phyloP scores from a whole-genome alignment of 2,888 invertebrate species.

The Mythimna lalbum region DNA sequence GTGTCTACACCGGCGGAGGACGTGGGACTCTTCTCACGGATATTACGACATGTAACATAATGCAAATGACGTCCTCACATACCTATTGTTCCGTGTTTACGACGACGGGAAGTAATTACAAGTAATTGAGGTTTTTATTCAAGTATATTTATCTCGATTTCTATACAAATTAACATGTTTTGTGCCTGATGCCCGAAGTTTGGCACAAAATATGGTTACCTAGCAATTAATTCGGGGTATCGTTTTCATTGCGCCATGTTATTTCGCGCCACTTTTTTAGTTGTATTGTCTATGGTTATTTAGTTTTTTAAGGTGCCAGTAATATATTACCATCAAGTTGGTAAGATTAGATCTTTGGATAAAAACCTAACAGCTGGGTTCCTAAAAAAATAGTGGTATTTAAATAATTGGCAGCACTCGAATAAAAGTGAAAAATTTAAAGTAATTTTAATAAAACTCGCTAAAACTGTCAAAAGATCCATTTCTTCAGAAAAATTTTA shows the following conservation, averaged over 20 bases:
- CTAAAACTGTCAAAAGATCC: neutral
- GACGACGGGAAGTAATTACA: constrained; percentile 61
- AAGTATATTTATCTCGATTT: constrained; percentile 54
- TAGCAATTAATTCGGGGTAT: constrained; percentile 37
- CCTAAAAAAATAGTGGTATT: neutral
- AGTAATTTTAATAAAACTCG: neutral
- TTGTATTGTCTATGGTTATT: constrained; percentile 9
- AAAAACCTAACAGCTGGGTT: neutral
- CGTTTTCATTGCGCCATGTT: constrained; percentile 13
- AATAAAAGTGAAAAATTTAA: neutral
- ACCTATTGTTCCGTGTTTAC: constrained; percentile 59
- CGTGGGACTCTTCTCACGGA: constrained; percentile 85
- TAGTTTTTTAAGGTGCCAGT: constrained; percentile 9
- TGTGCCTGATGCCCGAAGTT: constrained; percentile 29
- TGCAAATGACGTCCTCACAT: constrained; percentile 70
- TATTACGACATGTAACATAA: constrained; percentile 70
- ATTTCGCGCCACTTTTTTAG: constrained; percentile 27
- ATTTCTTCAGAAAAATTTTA: neutral
- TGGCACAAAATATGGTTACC: constrained; percentile 21
- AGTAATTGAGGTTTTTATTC: constrained; percentile 60
- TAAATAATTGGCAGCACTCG: neutral
- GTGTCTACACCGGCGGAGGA: constrained; percentile 67
- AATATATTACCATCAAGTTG: neutral
- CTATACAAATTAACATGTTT: constrained; percentile 49
- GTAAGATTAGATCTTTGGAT: neutral